These are phyloP conservation scores for Tachina fera DNA, from an alignment of 2,888 invertebrate genomes.

Conservation along the genomic window DNA sequence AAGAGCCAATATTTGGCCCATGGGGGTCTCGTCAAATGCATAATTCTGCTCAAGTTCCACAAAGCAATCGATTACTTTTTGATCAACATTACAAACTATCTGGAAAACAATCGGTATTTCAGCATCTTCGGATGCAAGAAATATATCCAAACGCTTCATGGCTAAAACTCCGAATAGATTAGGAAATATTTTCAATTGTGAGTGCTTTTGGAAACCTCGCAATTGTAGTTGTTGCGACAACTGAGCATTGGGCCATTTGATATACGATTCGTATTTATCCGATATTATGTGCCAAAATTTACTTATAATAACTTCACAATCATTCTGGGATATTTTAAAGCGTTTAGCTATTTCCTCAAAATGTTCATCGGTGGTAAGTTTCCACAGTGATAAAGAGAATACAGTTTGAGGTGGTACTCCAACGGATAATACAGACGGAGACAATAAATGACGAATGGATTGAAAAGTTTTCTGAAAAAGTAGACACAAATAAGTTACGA, in stretches of 20 bases:
- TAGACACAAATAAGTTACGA: not conserved
- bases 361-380: constrained; percentile 81
- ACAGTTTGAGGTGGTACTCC: constrained; percentile 77
- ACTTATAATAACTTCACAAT: constrained; percentile 79
- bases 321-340: constrained; percentile 78
- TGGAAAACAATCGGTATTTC: constrained; percentile 80
- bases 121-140: constrained; percentile 80
- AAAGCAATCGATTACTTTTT: constrained; percentile 80
- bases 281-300: constrained; percentile 81
- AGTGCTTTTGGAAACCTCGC: constrained; percentile 73
- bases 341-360: constrained; percentile 81
- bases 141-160: constrained; percentile 79
- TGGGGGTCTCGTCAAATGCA: constrained; percentile 79
- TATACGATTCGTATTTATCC: constrained; percentile 80
- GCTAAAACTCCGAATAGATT: constrained; percentile 79
- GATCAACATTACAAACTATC: constrained; percentile 80
- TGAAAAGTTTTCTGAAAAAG: constrained; percentile 70
- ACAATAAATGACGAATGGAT: constrained; percentile 66
- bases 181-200: constrained; percentile 75
- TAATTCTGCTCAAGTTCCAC: constrained; percentile 80
- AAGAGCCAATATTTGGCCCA: constrained; percentile 79
- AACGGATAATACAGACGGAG: constrained; percentile 47
- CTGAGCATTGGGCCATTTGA: constrained; percentile 80
- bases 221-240: constrained; percentile 76
- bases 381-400: constrained; percentile 80